A percentile compares a stretch with the other conserved stretches of the same genome.
Evolutionary conservation across 1,140 invertebrate genomes (phyloP).

Genomic region (Brachionus koreanus): DNA sequence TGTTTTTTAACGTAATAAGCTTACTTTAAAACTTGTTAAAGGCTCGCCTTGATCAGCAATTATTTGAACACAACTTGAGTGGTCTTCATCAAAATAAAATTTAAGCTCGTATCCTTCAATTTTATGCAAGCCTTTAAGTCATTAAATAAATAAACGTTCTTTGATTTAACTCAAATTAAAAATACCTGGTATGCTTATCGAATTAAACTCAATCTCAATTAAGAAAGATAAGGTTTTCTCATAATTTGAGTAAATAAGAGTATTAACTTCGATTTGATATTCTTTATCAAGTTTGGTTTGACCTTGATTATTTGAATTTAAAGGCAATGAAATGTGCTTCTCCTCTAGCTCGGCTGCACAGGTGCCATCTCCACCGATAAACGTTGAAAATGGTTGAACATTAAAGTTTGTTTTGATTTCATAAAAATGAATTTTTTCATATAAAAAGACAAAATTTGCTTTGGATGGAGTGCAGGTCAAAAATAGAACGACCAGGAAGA

Average conservation of each 20-base stretch:
- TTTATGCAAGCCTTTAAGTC: not conserved
- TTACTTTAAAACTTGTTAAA: not conserved
- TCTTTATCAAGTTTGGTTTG: not conserved
- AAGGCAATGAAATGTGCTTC: not conserved
- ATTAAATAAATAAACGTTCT: not conserved
- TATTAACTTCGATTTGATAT: not conserved
- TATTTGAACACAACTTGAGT: not conserved
- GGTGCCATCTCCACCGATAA: not conserved
- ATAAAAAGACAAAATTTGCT: not conserved
- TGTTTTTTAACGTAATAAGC: too few species aligned
- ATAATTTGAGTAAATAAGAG: slow-evolving; percentile 4
- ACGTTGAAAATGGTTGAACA: not conserved
- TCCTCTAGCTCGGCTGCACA: not conserved
- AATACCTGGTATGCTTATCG: not conserved
- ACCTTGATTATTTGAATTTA: not conserved
- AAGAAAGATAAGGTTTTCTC: slow-evolving; percentile 17
- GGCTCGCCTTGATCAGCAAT: not conserved
- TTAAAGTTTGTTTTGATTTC: not conserved
- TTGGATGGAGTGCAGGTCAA: not conserved
- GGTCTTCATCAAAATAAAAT: not conserved
- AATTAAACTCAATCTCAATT: not conserved
- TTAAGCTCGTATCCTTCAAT: slow-evolving; percentile 1
- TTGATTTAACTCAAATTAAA: not conserved
- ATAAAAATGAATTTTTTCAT: slow-evolving; percentile 17
- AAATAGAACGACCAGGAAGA: not conserved